These are phyloP conservation scores for Xestia ashworthii DNA, from an alignment of 2,888 invertebrate species.

Conservation along the genomic window DNA sequence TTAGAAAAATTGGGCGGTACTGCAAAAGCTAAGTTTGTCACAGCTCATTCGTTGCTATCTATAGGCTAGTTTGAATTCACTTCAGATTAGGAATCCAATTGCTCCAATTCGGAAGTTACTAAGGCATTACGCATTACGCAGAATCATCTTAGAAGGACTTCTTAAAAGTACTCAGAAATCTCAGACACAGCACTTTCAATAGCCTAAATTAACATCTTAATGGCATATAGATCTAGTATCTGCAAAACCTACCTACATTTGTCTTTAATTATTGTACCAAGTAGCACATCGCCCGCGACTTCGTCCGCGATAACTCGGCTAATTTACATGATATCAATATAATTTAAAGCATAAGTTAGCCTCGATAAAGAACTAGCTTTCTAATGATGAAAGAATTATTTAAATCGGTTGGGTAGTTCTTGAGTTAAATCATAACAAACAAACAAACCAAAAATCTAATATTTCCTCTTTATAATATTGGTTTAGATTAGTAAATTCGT, in stretches of 20 bases:
- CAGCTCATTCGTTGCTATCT: background rate
- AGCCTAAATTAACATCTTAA: conserved; percentile 3
- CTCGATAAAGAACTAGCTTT: too few relatives aligned
- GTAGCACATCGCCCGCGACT: too few relatives aligned
- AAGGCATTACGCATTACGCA: background rate
- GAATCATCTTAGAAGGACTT: background rate
- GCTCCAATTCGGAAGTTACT: background rate
- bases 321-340: too few relatives aligned
- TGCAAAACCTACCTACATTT: background rate
- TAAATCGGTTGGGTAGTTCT: too few relatives aligned
- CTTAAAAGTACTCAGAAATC: background rate
- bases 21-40: background rate
- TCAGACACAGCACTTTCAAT: background rate
- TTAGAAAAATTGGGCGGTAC: background rate
- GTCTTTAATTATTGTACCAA: background rate
- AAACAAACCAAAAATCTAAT: too few relatives aligned
- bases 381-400: too few relatives aligned
- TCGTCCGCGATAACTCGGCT: too few relatives aligned
- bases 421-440: too few relatives aligned
- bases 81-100: background rate
- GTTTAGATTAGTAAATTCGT: conserved; percentile 4
- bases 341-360: too few relatives aligned
- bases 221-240: conserved; percentile 8
- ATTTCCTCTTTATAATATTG: too few relatives aligned
- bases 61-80: background rate